Evolutionary conservation across 1,140 invertebrate genomes (phyloP), one percentile per base, ranked within the genome.

Genomic region (Charaxes varanes): DNA sequence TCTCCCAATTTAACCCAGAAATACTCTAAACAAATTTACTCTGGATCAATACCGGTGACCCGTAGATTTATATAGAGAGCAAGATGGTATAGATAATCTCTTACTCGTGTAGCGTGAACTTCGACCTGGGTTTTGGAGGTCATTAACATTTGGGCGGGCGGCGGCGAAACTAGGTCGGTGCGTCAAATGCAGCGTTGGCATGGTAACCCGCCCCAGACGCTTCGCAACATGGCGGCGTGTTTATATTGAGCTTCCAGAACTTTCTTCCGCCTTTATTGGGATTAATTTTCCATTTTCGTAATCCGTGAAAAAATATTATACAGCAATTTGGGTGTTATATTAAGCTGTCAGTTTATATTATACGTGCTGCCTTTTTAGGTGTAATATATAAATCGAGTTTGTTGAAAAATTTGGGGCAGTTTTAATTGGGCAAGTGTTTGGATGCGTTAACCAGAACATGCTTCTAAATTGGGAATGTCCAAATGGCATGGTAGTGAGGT

Each of bases 91-190:
- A 53, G 45, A 51, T 55, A 59, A 68, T 74, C 64, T 64, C 51
- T 71, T 73, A 59, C 74, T 69, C 74, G 78, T 82, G 74, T 78
- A 78, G 55, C 62, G 67, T 82, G 74, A 82, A 82, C 78, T 82
- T 82, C 78, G 78, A 79, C 78, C 78, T 63, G 67, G 70, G 69
- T 70, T 81, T 81, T 82, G 71, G 78, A 82, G 78, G 78, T 82
- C 78, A 82, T 82, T 82, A 82, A 82, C 74, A 82, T 82, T 82
- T 82, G 68, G 71, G 63, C 67, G 71, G 65, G 60, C 58, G 64
- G 59, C 52, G 53, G 47, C 51, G 51, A 40, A 79, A 76, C 50
- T 79, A 56, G 74, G 74, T 73, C 74, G 68, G 56, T 77, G 67
- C 68, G 64, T 56, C 56, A 65, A 64, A 59, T 77, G 71, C 72